These are phyloP conservation scores for Sebastes paucispinis DNA, from an alignment of 2,797 vertebrate species.

Conservation along the genomic window DNA sequence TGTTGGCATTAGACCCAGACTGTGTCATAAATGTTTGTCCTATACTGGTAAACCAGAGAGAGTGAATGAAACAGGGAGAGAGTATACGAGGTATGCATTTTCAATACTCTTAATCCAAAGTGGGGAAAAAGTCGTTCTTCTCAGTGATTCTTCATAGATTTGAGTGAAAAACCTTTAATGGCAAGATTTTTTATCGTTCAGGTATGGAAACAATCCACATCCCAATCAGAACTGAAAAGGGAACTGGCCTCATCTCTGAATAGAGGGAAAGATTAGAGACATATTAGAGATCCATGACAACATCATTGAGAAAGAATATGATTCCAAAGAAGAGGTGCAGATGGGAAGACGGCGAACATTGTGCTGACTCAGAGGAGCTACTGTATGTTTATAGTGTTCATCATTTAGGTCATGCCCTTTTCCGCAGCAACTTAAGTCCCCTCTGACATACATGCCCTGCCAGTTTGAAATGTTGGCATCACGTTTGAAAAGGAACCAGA, in stretches of 20 bases:
- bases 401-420: conserved; percentile 26
- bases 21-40: neutral
- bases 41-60: neutral
- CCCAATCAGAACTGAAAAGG: neutral
- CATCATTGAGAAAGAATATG: neutral
- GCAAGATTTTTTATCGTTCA: neutral
- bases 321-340: conserved; percentile 12
- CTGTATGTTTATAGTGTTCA: conserved; percentile 21
- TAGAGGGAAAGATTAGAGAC: neutral
- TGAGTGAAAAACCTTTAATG: neutral
- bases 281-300: neutral
- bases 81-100: neutral
- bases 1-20: neutral
- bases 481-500: neutral
- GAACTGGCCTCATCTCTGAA: neutral
- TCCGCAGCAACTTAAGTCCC: conserved; percentile 6
- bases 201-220: neutral
- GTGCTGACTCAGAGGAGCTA: conserved; percentile 31
- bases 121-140: neutral
- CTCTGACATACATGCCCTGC: conserved; percentile 4
- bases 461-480: conserved; percentile 3
- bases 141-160: neutral
- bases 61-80: no score
- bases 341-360: neutral
- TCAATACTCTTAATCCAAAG: neutral